Evolutionary conservation across 2,888 invertebrate genomes (phyloP), one percentile per base, ranked within the genome.

Genomic region (Galerucella calmariensis): DNA sequence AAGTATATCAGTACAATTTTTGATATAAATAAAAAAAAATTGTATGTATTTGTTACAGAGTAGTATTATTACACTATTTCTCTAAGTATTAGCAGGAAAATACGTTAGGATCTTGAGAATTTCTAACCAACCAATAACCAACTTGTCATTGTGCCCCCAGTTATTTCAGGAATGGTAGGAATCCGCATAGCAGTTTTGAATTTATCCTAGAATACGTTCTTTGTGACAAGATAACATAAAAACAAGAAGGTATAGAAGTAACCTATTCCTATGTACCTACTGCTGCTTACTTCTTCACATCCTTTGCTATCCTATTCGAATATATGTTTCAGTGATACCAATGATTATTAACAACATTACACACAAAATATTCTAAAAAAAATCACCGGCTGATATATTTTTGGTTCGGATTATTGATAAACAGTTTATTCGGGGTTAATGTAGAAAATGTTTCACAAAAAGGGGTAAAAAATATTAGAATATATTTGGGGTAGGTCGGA

Each of bases 181-280:
- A 48, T 69, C 61, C 69, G 48, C 61, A 27, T 61, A 48, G 69
- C 69, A 61, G 20, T 46, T 44, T 69, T 20, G 61, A 61, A 48
- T 69, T 69, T 69, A 69, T 69, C 69, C 59, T 69, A 69, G 41
- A 61, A 69, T 53, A 69, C 69, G 69, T 69, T 69, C 69, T 69
- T 69, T 69, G 51, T 61, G 24, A 27, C 51, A 69, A 62, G 69
- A 56, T 41, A 41, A 11, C 44, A 67, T 27, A 2, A 67, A 56
- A n/a, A 10, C 0, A 20, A 56, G 16, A 2, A 20, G 63, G 11
- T 65, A 20, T 10, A 10, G 16, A 65, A 65, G 2, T 24, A 11
- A 56, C 35, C 53, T 41, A 20, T 16, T n/a, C 41, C 16, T 1
- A 35, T 16, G 14, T 44, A 41, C 6, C 2, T 62, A 35, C 14